phyloP scores from a whole-genome alignment of 2,797 vertebrate genomes.

The Poeciliopsis turneri region DNA sequence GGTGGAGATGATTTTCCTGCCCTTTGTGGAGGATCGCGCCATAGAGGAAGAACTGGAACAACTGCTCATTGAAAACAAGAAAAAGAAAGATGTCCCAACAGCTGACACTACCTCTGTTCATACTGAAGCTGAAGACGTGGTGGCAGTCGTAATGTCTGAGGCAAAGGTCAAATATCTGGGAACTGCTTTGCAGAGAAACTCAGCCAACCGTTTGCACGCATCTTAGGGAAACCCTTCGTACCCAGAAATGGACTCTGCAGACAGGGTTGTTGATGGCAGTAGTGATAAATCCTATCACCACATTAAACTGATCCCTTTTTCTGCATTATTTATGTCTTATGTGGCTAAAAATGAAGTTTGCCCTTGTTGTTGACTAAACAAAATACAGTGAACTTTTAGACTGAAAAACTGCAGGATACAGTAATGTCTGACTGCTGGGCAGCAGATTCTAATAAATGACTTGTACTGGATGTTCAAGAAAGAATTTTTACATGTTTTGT shows the following conservation, averaged over 20 bases:
- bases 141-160: conserved; percentile 30
- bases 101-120: conserved; percentile 16
- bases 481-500: conserved; percentile 44
- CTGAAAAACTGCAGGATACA: conserved; percentile 44
- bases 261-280: conserved; percentile 9
- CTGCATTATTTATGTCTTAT: conserved; percentile 33
- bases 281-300: conserved; percentile 37
- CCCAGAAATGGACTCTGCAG: conserved; percentile 23
- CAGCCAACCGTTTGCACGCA: conserved; percentile 77
- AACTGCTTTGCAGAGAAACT: conserved; percentile 55
- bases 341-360: conserved; percentile 20
- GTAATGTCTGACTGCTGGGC: conserved; percentile 65
- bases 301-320: conserved; percentile 24
- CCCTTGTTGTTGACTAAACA: conserved; percentile 14
- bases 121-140: conserved; percentile 38
- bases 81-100: conserved; percentile 34
- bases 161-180: conserved; percentile 56
- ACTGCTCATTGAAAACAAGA: conserved; percentile 3
- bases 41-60: conserved; percentile 63
- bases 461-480: conserved; percentile 24
- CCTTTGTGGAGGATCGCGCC: conserved; percentile 74
- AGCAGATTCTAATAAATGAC: conserved; percentile 47
- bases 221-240: conserved; percentile 67
- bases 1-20: conserved; percentile 84
- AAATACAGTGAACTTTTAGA: conserved; percentile 4